Conservation (phyloP, 1,140 invertebrate genomes). For the Nebria ingens region DNA sequence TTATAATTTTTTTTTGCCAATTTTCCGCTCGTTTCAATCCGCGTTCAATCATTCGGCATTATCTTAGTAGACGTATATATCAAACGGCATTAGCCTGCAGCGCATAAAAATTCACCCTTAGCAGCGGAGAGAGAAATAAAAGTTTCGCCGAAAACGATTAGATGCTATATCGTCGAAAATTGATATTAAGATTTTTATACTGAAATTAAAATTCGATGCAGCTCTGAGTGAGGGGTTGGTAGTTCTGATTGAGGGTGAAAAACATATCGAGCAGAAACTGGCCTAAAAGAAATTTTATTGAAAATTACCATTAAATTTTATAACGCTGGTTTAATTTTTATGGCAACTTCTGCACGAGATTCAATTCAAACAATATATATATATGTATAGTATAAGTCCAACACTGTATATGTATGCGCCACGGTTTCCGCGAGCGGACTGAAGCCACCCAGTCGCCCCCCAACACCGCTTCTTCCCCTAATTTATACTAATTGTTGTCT, state of each 20-base stretch:
- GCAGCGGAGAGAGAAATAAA: background rate
- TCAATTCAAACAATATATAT: too few species aligned
- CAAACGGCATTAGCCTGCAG: background rate
- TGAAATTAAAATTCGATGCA: constrained; percentile 7
- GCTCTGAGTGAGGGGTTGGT: background rate
- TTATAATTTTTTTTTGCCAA: background rate
- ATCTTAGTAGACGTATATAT: background rate
- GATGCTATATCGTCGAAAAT: constrained; percentile 1
- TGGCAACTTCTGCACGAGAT: too few species aligned
- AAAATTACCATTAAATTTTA: constrained; percentile 5
- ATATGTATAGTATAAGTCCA: too few species aligned
- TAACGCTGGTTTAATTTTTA: background rate
- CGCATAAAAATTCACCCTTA: constrained; percentile 1
- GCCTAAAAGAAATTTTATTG: constrained; percentile 1
- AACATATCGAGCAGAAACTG: constrained; percentile 4
- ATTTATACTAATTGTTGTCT: constrained; percentile 25
- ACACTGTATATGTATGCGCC: too few species aligned
- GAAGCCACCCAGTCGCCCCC: too few species aligned
- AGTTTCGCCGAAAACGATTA: background rate
- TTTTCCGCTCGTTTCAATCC: background rate
- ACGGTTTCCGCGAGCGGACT: too few species aligned
- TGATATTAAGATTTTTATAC: constrained; percentile 7
- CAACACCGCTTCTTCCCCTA: constrained; percentile 15
- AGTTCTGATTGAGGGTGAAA: background rate
- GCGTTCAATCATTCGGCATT: background rate